These are phyloP conservation scores for Amphimallon solstitiale DNA, from an alignment of 2,888 invertebrate species.

Conservation along the genomic window DNA sequence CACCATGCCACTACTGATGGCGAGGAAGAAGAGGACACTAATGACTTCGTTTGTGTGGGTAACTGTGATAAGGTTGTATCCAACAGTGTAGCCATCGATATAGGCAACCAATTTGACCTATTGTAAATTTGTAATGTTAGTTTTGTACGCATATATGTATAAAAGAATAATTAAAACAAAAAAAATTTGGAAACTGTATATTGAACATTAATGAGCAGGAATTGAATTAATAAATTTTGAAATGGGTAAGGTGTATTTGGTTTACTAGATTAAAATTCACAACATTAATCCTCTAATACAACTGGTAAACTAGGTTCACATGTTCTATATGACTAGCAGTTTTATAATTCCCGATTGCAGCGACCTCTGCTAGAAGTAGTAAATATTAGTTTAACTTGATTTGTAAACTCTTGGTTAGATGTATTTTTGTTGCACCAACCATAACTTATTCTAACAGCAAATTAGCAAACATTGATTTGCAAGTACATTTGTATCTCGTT, in stretches of 20 bases:
- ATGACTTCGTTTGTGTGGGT: slow-evolving; percentile 33
- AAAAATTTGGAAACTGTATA: not conserved
- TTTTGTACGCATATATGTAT: not conserved
- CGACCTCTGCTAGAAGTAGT: no score
- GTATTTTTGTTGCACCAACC: no score
- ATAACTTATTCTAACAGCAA: no score
- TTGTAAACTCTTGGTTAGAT: no score
- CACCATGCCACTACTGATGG: slow-evolving; percentile 2
- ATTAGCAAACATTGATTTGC: no score
- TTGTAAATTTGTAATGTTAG: slow-evolving; percentile 17
- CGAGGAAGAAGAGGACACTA: slow-evolving; percentile 14
- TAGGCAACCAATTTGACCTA: slow-evolving; percentile 38
- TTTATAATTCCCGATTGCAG: no score
- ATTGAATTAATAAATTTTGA: slow-evolving; percentile 4
- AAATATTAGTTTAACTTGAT: no score
- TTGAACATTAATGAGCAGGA: slow-evolving; percentile 1
- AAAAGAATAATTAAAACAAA: not conserved
- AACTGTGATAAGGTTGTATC: slow-evolving; percentile 34
- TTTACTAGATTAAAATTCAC: no score
- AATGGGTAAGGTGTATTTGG: slow-evolving; percentile 3
- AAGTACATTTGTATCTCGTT: no score
- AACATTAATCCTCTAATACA: no score
- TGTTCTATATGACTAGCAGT: no score
- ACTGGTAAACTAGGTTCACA: no score
- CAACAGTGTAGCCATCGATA: slow-evolving; percentile 36